A percentile compares a stretch with the other conserved stretches of the same genome.
Conservation (phyloP, 2,888 invertebrate genomes). For the Aquatica leii region DNA sequence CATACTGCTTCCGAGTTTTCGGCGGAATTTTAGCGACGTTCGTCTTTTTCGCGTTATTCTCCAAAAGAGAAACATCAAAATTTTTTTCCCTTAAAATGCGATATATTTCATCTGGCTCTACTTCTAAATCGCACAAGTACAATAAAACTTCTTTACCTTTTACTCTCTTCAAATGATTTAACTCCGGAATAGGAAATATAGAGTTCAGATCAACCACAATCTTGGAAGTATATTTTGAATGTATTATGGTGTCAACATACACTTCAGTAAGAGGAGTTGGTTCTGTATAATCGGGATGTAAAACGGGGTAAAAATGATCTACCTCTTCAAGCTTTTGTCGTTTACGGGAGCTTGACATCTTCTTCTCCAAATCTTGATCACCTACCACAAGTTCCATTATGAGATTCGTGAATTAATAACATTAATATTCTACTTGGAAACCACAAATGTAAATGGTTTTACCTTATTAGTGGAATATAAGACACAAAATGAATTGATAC, state of each 20-base stretch:
- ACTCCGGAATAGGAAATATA: slow-evolving; percentile 66
- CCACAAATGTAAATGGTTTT: too few species aligned
- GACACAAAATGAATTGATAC: too few species aligned
- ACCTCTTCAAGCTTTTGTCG: slow-evolving; percentile 31
- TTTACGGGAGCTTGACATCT: slow-evolving; percentile 29
- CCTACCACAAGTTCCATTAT: too few species aligned
- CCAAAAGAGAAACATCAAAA: slow-evolving; percentile 64
- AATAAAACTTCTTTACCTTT: slow-evolving; percentile 68
- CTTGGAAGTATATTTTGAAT: slow-evolving; percentile 69
- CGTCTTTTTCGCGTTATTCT: slow-evolving; percentile 63
- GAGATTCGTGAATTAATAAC: too few species aligned
- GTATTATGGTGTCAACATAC: slow-evolving; percentile 68
- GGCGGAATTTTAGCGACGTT: slow-evolving; percentile 71
- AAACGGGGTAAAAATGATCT: slow-evolving; percentile 58
- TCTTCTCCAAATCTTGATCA: not conserved
- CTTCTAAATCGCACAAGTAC: slow-evolving; percentile 55
- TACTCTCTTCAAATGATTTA: slow-evolving; percentile 79
- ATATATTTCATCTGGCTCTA: slow-evolving; percentile 47
- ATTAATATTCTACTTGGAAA: too few species aligned
- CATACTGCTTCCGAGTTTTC: slow-evolving; percentile 72
- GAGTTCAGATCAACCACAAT: slow-evolving; percentile 68
- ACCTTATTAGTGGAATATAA: too few species aligned
- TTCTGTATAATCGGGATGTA: slow-evolving; percentile 65
- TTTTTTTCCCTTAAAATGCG: slow-evolving; percentile 58
- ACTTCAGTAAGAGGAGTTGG: slow-evolving; percentile 65